Percentiles rank a stretch among this genome's conserved stretches.
Conservation (phyloP, 2,113 vertebrate species). For the Ciconia stormi region DNA sequence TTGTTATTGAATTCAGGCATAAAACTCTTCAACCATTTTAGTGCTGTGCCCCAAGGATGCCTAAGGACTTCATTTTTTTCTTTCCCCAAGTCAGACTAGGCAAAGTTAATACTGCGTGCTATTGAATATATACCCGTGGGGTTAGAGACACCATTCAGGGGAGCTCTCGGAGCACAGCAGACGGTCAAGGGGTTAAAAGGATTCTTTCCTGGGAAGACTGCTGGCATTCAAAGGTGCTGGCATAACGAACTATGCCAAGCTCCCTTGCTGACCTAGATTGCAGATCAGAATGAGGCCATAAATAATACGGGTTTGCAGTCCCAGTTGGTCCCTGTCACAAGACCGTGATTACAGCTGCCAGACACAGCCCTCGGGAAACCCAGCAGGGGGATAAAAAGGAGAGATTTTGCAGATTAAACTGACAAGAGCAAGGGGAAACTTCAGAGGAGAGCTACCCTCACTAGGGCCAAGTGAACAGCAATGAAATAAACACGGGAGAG, state of each 20-base stretch:
- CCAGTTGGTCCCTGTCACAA: constrained; percentile 17
- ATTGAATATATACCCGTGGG: neutral
- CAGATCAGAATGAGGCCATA: neutral
- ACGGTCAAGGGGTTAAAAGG: neutral
- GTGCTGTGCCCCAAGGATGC: neutral
- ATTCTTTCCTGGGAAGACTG: neutral
- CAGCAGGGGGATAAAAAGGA: neutral
- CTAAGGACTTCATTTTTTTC: neutral
- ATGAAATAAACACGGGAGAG: neutral
- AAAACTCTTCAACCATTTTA: constrained; percentile 51
- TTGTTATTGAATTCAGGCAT: constrained; percentile 50
- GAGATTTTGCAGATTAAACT: neutral
- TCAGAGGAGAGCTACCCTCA: neutral
- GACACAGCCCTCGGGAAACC: neutral
- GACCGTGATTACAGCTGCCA: neutral
- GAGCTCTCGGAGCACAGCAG: neutral
- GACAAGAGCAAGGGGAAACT: neutral
- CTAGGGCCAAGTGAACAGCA: neutral
- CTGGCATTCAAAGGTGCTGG: neutral
- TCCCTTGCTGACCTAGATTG: neutral
- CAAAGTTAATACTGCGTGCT: neutral
- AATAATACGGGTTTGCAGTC: neutral
- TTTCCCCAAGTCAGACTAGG: neutral
- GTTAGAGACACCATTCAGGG: neutral
- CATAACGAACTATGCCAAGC: neutral